phyloP scores from a whole-genome alignment of 2,113 vertebrate genomes.

The Suncus etruscus region DNA sequence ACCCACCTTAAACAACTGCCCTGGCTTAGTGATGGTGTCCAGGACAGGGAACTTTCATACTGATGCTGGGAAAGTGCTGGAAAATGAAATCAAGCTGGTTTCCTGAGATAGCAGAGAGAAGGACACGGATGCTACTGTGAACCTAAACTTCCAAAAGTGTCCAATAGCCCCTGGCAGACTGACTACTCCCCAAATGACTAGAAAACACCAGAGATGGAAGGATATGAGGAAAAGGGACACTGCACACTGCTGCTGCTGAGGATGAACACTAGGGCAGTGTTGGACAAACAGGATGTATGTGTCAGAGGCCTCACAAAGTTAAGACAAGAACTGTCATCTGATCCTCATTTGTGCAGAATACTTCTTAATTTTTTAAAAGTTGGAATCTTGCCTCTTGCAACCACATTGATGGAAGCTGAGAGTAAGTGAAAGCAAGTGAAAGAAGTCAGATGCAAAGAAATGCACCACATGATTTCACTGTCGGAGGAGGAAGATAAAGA shows the following conservation, averaged over 20 bases:
- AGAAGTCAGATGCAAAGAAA: not conserved
- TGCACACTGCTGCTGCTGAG: too few species aligned
- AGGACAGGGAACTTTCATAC: fast-evolving
- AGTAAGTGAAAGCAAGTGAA: not conserved
- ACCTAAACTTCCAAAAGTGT: not conserved
- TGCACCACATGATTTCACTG: not conserved
- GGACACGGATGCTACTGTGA: not conserved
- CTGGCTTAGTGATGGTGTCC: not conserved
- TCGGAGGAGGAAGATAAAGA: not conserved
- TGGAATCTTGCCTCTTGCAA: not conserved
- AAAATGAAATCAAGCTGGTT: not conserved
- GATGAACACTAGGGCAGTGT: not conserved
- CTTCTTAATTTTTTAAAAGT: not conserved
- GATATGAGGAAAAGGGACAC: not conserved
- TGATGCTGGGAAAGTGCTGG: not conserved
- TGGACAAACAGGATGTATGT: not conserved
- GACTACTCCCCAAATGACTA: not conserved
- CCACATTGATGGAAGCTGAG: not conserved
- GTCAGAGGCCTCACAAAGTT: not conserved
- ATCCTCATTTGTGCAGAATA: not conserved
- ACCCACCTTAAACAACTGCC: fast-evolving
- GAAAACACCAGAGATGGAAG: not conserved
- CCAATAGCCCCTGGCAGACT: not conserved
- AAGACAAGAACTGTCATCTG: not conserved
- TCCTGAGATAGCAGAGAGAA: not conserved